Conservation (phyloP, 92 coral and sea anemone genomes). For the Zoanthus gigantus region DNA sequence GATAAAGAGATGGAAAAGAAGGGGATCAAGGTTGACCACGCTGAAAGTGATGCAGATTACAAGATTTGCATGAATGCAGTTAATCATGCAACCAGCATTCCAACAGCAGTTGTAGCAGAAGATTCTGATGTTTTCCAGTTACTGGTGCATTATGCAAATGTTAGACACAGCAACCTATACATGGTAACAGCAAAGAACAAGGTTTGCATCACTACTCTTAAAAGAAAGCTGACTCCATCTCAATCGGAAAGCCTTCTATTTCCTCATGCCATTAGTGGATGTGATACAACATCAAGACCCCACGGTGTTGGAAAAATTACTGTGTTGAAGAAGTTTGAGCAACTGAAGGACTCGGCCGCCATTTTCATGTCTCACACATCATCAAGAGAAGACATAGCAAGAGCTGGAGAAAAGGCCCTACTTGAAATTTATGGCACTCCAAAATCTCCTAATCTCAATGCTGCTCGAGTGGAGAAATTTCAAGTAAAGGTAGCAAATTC, state of each 20-base stretch:
- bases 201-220: conserved; percentile 31
- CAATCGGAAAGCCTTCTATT: conserved; percentile 25
- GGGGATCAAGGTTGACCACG: neutral
- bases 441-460: neutral
- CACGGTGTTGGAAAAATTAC: conserved; percentile 48
- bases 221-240: conserved; percentile 8
- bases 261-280: conserved; percentile 48
- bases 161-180: conserved; percentile 23
- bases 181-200: conserved; percentile 40
- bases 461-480: conserved; percentile 55
- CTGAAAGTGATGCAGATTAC: neutral
- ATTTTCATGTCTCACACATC: conserved; percentile 41
- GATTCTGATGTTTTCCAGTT: conserved; percentile 1
- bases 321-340: conserved; percentile 43
- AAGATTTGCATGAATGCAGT: neutral
- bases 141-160: neutral
- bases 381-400: conserved; percentile 35
- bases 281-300: conserved; percentile 51
- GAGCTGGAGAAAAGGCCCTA: conserved; percentile 50
- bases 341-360: conserved; percentile 21
- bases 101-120: conserved; percentile 17
- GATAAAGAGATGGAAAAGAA: neutral
- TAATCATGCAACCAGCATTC: neutral
- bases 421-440: conserved; percentile 34
- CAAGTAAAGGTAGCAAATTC: conserved; percentile 56